These are phyloP conservation scores for Diarsia mendica DNA, from an alignment of 2,888 invertebrate species.

Conservation along the genomic window DNA sequence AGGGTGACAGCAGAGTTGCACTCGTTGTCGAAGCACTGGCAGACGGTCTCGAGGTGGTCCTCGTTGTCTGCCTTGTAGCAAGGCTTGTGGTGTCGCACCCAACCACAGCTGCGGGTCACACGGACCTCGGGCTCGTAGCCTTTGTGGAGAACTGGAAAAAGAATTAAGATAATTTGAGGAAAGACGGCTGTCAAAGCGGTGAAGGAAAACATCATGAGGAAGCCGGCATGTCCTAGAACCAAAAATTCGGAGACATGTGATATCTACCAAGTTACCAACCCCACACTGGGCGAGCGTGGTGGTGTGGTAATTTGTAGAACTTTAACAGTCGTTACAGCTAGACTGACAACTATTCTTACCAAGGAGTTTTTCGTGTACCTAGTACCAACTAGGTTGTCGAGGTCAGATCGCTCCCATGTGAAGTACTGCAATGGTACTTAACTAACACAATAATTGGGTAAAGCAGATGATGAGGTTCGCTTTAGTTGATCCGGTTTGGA, in stretches of 20 bases:
- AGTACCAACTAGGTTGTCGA: background rate
- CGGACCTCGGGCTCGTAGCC: conserved; percentile 84
- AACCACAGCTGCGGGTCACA: conserved; percentile 92
- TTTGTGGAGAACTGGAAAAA: conserved; percentile 80
- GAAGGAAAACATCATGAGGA: too few species aligned
- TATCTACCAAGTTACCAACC: too few species aligned
- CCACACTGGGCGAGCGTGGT: too few species aligned
- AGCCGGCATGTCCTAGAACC: too few species aligned
- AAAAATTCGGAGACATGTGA: too few species aligned
- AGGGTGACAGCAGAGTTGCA: conserved; percentile 85
- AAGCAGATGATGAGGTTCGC: background rate
- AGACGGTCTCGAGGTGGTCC: conserved; percentile 91
- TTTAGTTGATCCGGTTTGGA: background rate
- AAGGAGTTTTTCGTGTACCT: background rate
- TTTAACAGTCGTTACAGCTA: too few species aligned
- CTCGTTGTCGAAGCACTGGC: conserved; percentile 91
- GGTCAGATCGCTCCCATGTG: background rate
- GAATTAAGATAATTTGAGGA: background rate
- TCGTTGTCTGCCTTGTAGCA: conserved; percentile 92
- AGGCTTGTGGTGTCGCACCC: conserved; percentile 83
- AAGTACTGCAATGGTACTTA: background rate
- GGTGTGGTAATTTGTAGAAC: too few species aligned
- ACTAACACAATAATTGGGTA: background rate
- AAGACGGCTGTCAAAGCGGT: too few species aligned
- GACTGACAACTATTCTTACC: too few species aligned